phyloP scores from a whole-genome alignment of 2,888 invertebrate species.

The Hirtodrosophila alboralis region DNA sequence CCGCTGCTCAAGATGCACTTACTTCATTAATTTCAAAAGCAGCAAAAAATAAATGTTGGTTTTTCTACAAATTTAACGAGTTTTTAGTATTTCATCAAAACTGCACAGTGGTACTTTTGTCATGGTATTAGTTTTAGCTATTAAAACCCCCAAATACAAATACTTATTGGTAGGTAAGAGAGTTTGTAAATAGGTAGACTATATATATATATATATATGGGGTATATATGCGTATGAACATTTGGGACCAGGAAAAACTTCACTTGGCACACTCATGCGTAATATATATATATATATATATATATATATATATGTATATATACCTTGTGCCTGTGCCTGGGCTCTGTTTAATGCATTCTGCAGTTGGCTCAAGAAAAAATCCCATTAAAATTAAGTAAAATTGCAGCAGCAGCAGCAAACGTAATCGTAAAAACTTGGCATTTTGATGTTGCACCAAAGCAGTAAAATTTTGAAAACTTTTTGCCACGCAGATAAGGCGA shows the following conservation, averaged over 20 bases:
- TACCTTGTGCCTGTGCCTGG: conserved; percentile 59
- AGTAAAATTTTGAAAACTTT: conserved; percentile 76
- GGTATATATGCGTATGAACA: conserved; percentile 5
- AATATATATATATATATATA: too few species aligned
- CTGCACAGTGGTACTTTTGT: conserved; percentile 35
- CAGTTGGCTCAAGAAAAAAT: conserved; percentile 75
- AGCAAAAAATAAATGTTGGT: conserved; percentile 23
- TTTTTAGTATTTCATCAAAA: conserved; percentile 72
- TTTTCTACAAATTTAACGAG: conserved; percentile 61
- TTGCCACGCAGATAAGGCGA: conserved; percentile 69
- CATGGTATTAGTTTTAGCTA: conserved; percentile 47
- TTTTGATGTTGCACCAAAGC: conserved; percentile 75
- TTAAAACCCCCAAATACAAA: conserved; percentile 29
- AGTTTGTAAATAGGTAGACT: not conserved
- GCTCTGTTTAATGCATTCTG: conserved; percentile 74
- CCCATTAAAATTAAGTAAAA: conserved; percentile 82
- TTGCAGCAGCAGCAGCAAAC: conserved; percentile 62
- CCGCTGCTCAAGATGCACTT: conserved; percentile 46
- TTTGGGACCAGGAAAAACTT: conserved; percentile 11
- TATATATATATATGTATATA: too few species aligned
- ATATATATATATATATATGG: conserved; percentile 2
- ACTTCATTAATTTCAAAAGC: conserved; percentile 50
- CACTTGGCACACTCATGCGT: conserved; percentile 63
- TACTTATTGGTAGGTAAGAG: not conserved
- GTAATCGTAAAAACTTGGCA: conserved; percentile 78